Base-by-base conservation (phyloP, 2,888 invertebrate genomes). In the Elmis aenea region DNA sequence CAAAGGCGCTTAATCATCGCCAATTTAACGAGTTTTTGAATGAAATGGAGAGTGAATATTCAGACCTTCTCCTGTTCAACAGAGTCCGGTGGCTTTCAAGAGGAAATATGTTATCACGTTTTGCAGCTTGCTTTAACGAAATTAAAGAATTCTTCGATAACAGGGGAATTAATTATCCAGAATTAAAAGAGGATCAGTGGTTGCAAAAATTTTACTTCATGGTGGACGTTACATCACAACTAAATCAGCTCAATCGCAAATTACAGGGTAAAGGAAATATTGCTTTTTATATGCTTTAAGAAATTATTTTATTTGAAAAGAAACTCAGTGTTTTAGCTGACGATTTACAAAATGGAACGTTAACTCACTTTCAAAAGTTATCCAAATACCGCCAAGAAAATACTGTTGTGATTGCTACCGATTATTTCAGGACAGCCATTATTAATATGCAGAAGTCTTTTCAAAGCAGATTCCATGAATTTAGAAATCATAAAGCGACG, bases 211-310 rank as follows among this genome's bases (percentile, higher is more conserved):
- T 48, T 44, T 46, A 57, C 45, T 54, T 55, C 48, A 53, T 54
- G 48, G 51, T 54, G 42, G 51, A 51, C 39, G 41, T 55, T 42
- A 54, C 48, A 36, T 39, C 42, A 40, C 43, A 56, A 46, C 46
- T 55, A 53, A 53, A 55, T 53, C 42, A 54, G 48, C 50, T 54
- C 38, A 55, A 54, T 52, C 45, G 31, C 43, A 52, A 54, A 51
- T 46, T 58, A 43, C 51, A 55, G 37, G 46, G 47, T 38, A 51
- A 55, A 39, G 46, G 48, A 51, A 58, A 54, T 44, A 20, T 28
- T 46, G 34, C 38, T 36, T 47, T 41, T 54, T 38, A 35, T 25
- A 37, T 49, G 47, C 31, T 53, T 38, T 45, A 54, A 55, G 42
- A 18, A 18, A 18, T 29, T 20, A 46, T 42, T 42, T 38, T 46